Conservation (phyloP, 1,140 invertebrate genomes). For the Littorina saxatilis region DNA sequence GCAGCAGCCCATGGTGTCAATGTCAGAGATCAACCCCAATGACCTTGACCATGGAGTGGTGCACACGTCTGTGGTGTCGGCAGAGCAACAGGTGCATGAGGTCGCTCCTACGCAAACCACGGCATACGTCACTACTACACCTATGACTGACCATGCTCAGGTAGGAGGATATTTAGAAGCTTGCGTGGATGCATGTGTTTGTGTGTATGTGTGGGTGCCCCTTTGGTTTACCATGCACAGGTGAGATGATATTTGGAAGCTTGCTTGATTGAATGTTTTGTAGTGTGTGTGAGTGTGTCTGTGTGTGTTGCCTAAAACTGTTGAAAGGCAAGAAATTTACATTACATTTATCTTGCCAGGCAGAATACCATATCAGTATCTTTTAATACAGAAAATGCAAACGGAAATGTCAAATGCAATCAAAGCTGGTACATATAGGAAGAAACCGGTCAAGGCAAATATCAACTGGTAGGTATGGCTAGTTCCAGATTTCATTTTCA, state of each 20-base stretch:
- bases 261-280: background rate
- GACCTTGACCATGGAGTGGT: slow-evolving; percentile 10
- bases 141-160: slow-evolving; percentile 50
- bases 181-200: too few relatives aligned
- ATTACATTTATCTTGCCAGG: too few relatives aligned
- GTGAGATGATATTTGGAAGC: too few relatives aligned
- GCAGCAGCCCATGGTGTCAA: slow-evolving; percentile 48
- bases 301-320: background rate
- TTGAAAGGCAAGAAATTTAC: too few relatives aligned
- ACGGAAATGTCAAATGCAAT: too few relatives aligned
- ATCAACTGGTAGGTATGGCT: too few relatives aligned
- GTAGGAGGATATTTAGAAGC: slow-evolving; percentile 45
- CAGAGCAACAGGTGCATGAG: slow-evolving; percentile 30
- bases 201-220: background rate
- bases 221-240: background rate
- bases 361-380: too few relatives aligned
- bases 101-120: slow-evolving; percentile 41
- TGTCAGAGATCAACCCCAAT: background rate
- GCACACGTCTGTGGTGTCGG: background rate
- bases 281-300: background rate
- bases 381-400: too few relatives aligned
- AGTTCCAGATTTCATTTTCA: too few relatives aligned
- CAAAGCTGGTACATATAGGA: too few relatives aligned
- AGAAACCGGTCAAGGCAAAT: too few relatives aligned
- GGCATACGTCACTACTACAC: slow-evolving; percentile 57